phyloP scores from a whole-genome alignment of 2,113 vertebrate genomes.

The Paramormyrops kingsleyae region DNA sequence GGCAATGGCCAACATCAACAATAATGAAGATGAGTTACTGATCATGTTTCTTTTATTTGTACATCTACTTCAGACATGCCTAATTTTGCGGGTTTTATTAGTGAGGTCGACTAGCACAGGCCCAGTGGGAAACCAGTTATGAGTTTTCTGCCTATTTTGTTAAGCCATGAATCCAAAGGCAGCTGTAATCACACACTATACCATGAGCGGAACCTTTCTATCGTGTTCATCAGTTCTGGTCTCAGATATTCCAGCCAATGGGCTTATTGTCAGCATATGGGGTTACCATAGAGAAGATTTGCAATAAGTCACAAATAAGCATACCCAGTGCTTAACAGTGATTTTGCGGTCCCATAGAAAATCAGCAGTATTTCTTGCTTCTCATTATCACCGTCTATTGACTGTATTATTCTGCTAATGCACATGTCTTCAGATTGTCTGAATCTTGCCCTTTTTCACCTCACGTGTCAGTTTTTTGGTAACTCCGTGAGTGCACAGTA shows the following conservation, averaged over 20 bases:
- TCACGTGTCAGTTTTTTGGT: background rate
- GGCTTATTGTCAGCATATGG: background rate
- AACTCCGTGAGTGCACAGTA: background rate
- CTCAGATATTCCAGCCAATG: background rate
- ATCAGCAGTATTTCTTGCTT: background rate
- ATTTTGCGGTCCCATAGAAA: background rate
- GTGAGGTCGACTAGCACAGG: background rate
- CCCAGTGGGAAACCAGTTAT: background rate
- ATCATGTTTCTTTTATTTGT: background rate
- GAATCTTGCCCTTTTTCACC: background rate
- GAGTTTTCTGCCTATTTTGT: background rate
- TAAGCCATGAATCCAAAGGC: background rate
- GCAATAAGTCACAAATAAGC: background rate
- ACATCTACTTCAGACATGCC: background rate
- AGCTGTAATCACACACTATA: background rate
- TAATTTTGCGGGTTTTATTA: background rate
- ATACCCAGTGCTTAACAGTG: background rate
- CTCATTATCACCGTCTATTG: background rate
- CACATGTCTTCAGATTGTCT: background rate
- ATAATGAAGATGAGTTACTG: background rate
- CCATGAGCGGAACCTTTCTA: background rate
- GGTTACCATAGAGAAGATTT: background rate
- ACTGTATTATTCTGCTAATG: background rate
- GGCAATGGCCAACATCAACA: background rate
- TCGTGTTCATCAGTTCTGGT: background rate